Base-by-base conservation (phyloP, 1,140 invertebrate genomes). In the Linepithema humile region DNA sequence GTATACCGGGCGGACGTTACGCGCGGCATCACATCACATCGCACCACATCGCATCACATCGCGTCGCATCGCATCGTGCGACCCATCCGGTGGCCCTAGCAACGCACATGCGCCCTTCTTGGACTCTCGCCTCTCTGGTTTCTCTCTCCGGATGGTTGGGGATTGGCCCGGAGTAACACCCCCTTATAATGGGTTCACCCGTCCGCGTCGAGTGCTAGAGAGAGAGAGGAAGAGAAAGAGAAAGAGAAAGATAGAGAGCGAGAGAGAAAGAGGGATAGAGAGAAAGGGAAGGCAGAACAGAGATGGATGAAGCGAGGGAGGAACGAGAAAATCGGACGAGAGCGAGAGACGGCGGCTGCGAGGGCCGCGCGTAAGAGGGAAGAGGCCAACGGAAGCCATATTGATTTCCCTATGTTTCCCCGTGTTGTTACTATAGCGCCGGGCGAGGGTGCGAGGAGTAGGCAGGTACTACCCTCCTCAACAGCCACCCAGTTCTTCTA, bases 331-430 rank as follows among this genome's bases (percentile, higher is more conserved):
- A 77, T 77, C 50, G 72, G 57, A 82, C 57, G 72, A 83, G 82
- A 85, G 85, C 64, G 83, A 84, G 84, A 75, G 72, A 77, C 75
- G 65, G 38, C 75, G 75, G 64, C 64, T 80, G 75, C 75, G 75
- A 80, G 75, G 26, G 64, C 75, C 75, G 48, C 64, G 85, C 87
- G 89, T 85, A 91, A 87, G 91, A 90, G 89, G 92, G 89, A 91
- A 92, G 93, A 92, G 93, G 92, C 90, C 90, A 93, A 92, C 93
- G 94, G 94, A 94, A 94, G 93, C 94, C 94, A 94, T 94, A 94
- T 94, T 94, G 94, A 94, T 94, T 94, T 94, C 94, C 94, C 94
- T 94, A 94, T 94, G 93, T 94, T 94, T 94, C 93, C 92, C 93
- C 91, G 93, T 94, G 92, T 94, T 94, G 94, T 94, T 94, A 94